phyloP scores from a whole-genome alignment of 2,888 invertebrate species.

The Phalera bucephala region DNA sequence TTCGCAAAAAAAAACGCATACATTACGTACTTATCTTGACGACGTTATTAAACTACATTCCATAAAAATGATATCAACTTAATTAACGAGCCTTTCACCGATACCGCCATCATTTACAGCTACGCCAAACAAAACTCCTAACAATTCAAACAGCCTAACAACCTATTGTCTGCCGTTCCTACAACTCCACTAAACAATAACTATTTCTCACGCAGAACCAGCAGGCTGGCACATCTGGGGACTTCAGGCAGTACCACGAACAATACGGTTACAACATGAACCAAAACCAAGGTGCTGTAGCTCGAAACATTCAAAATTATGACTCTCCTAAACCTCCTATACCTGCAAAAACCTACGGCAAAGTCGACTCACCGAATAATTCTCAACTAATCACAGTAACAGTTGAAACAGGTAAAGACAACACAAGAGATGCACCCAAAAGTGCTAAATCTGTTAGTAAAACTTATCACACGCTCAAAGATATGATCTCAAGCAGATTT shows the following conservation, averaged over 20 bases:
- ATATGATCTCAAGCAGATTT: conserved; percentile 91
- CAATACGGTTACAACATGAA: conserved; percentile 79
- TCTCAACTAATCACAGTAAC: conserved; percentile 81
- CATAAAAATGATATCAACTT: conserved; percentile 5
- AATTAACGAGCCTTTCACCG: conserved; percentile 42
- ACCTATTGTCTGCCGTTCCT: conserved; percentile 58
- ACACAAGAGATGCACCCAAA: conserved; percentile 80
- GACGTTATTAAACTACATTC: neutral
- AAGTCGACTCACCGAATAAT: conserved; percentile 67
- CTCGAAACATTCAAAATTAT: conserved; percentile 69
- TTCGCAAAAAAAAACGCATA: no score
- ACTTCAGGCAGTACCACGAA: conserved; percentile 80
- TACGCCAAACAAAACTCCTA: conserved; percentile 33
- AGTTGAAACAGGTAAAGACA: conserved; percentile 84
- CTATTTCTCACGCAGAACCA: conserved; percentile 65
- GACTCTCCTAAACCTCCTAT: conserved; percentile 74
- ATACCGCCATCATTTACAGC: conserved; percentile 40
- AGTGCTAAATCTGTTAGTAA: conserved; percentile 87
- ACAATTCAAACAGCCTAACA: conserved; percentile 45
- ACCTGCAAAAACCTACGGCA: conserved; percentile 74
- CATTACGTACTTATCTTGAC: no score
- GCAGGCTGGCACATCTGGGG: conserved; percentile 76
- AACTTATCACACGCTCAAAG: conserved; percentile 92
- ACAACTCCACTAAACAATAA: conserved; percentile 40
- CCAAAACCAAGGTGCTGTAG: conserved; percentile 60